phyloP scores from a whole-genome alignment of 2,888 invertebrate species.

The Archips xylosteana region DNA sequence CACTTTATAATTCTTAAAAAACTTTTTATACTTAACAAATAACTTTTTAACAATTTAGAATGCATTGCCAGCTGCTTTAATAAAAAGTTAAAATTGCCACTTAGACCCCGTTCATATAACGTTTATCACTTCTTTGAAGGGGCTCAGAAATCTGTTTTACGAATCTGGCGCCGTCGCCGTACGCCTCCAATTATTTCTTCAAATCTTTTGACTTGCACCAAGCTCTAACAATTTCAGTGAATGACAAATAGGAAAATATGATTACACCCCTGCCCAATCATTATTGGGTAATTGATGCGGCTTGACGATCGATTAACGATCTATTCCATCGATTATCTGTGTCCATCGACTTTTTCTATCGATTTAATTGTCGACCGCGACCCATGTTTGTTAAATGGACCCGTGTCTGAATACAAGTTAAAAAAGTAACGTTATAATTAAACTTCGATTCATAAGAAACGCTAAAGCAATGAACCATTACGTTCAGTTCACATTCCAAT shows the following conservation, averaged over 20 bases:
- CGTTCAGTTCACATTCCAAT: no score
- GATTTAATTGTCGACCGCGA: slow-evolving; percentile 42
- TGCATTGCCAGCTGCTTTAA: no score
- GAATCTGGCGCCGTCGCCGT: no score
- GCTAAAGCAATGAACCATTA: slow-evolving; percentile 24
- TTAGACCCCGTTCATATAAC: no score
- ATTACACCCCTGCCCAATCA: slow-evolving; percentile 69
- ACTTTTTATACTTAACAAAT: no score
- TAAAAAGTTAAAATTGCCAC: no score
- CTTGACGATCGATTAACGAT: slow-evolving; percentile 63
- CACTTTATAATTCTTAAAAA: no score
- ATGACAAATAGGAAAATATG: slow-evolving; percentile 82
- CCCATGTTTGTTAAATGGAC: slow-evolving; percentile 33
- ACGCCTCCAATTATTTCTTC: no score
- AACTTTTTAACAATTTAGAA: no score
- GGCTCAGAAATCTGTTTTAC: no score
- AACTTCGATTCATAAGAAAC: background rate
- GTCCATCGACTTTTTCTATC: slow-evolving; percentile 43
- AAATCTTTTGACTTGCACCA: slow-evolving; percentile 51
- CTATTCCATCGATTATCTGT: slow-evolving; percentile 56
- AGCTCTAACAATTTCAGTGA: slow-evolving; percentile 71
- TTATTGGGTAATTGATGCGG: slow-evolving; percentile 73
- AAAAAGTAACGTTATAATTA: slow-evolving; percentile 2
- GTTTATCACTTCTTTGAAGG: no score
- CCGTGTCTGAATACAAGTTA: background rate